Base-by-base conservation (phyloP, 2,797 vertebrate species). In the Ctenopoma multispine region DNA sequence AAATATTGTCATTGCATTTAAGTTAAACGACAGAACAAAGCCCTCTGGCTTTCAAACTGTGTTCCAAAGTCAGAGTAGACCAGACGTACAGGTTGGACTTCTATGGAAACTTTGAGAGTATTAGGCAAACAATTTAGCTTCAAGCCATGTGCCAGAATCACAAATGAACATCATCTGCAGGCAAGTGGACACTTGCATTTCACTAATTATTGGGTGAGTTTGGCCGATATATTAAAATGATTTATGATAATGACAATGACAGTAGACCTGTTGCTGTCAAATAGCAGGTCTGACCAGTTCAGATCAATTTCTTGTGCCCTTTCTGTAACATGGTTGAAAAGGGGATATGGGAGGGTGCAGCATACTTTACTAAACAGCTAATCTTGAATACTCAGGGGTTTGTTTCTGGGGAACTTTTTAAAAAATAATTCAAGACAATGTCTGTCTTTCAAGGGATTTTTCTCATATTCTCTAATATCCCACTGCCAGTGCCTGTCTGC, bases 131-230 rank as follows among this genome's bases (percentile, higher is more conserved):
- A 86, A 75, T 89, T 85, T 78, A 83, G 84, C 80, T 61, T 70
- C 29, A 4, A 73, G 70, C 64, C 18, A 53, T 72, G 72, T 87
- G 88, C 88, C 89, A 91, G 78, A 87, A 69, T 86, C 84, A 65
- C 85, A 90, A 92, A 92, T 88, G 85, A 91, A 83, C 75, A 78
- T 83, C 66, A 59, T 4, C 76, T 43, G 68, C 55, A 73, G 87
- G 90, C 92, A 92, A 90, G 89, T 78, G 77, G 83, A 62, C 72
- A 12, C 49, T 48, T 55, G 29, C 65, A 66, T 89, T 89, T 89
- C 91, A 87, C 84, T 91, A 93, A 93, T 93, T 93, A 91, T 82
- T 73, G 75, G 69, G 72, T 27, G 72, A 72, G 82, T 87, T 89
- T 74, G 46, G 80, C 87, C 72, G 74, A 63, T 57, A 57, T 63